These are phyloP conservation scores for Ispidina lecontei DNA, from an alignment of 2,797 vertebrate genomes.

Conservation along the genomic window DNA sequence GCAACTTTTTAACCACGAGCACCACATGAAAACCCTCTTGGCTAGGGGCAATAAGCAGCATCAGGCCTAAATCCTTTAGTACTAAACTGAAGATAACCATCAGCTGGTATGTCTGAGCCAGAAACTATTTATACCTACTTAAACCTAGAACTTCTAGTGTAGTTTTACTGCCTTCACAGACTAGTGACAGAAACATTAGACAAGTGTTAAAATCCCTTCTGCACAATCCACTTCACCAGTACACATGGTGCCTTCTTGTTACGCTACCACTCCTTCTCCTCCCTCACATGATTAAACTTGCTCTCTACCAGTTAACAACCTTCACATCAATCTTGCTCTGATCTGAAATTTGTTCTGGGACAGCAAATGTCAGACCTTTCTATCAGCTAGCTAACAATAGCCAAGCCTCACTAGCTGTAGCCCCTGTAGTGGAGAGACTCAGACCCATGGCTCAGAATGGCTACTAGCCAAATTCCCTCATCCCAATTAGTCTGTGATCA, in stretches of 20 bases:
- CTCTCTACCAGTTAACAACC: background rate
- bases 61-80: background rate
- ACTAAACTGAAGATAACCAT: background rate
- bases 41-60: background rate
- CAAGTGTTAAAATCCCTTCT: background rate
- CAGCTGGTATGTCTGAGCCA: background rate
- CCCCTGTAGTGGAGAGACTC: background rate
- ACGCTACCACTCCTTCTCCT: background rate
- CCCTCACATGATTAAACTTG: background rate
- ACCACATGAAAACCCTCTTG: background rate
- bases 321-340: background rate
- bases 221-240: background rate
- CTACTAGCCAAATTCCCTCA: background rate
- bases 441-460: background rate
- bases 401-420: background rate
- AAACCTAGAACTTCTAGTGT: background rate
- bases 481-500: accelerated
- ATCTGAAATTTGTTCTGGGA: background rate
- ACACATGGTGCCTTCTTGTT: no score
- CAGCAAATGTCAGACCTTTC: background rate
- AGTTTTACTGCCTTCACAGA: background rate
- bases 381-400: background rate
- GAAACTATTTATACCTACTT: background rate
- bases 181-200: background rate
- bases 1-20: background rate